These are phyloP conservation scores for Nymphalis io DNA, from an alignment of 1,140 invertebrate species.

Conservation along the genomic window DNA sequence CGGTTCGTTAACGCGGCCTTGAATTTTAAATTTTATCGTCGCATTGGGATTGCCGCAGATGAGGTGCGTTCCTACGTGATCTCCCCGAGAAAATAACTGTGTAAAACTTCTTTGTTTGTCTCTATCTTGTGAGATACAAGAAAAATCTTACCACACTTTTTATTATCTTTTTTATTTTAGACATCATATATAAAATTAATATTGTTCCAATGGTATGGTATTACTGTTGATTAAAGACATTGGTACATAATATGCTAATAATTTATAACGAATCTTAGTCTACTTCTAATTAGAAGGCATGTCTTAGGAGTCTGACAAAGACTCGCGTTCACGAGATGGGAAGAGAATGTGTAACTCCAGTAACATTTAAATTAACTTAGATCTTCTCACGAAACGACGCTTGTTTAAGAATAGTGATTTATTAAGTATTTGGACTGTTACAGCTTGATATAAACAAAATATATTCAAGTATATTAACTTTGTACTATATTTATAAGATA, in stretches of 20 bases:
- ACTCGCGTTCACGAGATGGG: not conserved
- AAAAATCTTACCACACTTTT: constrained; percentile 9
- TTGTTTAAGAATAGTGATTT: constrained; percentile 11
- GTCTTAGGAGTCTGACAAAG: not conserved
- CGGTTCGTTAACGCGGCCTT: constrained; percentile 80
- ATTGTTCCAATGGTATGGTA: no score
- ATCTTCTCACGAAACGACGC: constrained; percentile 6
- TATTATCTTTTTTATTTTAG: constrained; percentile 8
- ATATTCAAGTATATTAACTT: not conserved
- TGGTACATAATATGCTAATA: not conserved
- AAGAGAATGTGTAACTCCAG: not conserved
- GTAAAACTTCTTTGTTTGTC: constrained; percentile 47
- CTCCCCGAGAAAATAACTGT: constrained; percentile 71
- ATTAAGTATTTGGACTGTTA: not conserved
- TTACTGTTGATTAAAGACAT: not conserved
- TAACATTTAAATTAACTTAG: constrained; percentile 14
- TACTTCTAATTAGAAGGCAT: constrained; percentile 13
- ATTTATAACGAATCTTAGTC: constrained; percentile 8
- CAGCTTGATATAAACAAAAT: not conserved
- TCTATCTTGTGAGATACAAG: constrained; percentile 29
- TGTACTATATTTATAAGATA: no score
- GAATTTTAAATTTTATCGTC: constrained; percentile 81
- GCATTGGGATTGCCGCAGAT: constrained; percentile 69
- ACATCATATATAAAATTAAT: no score
- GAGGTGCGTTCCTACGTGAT: constrained; percentile 76